These are phyloP conservation scores for Tyrannus savana DNA, from an alignment of 2,113 vertebrate species.

Conservation along the genomic window DNA sequence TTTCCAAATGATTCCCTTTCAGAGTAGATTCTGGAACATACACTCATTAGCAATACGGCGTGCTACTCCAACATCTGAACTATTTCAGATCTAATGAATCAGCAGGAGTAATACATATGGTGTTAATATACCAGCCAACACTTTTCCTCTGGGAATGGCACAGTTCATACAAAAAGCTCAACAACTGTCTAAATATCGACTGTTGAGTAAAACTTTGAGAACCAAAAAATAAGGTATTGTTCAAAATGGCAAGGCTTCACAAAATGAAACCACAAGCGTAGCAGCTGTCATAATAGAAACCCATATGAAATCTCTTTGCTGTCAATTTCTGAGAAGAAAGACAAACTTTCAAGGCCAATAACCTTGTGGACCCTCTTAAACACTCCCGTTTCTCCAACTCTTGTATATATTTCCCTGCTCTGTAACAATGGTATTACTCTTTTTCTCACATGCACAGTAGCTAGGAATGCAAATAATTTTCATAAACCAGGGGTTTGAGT, in stretches of 20 bases:
- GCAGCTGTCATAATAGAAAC: conserved; percentile 34
- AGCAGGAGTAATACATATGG: not conserved
- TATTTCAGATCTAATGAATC: conserved; percentile 14
- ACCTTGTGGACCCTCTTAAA: not conserved
- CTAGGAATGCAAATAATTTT: not conserved
- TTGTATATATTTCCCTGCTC: not conserved
- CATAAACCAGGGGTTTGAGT: not conserved
- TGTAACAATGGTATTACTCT: not conserved
- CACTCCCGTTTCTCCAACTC: not conserved
- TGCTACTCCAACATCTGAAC: not conserved
- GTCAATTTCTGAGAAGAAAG: not conserved
- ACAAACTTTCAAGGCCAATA: not conserved
- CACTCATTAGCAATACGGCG: not conserved
- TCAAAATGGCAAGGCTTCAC: conserved; percentile 20
- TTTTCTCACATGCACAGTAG: not conserved
- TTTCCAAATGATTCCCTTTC: not conserved
- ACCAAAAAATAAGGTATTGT: conserved; percentile 1
- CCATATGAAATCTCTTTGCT: not conserved
- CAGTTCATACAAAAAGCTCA: not conserved
- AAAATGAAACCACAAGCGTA: not conserved
- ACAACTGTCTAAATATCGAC: not conserved
- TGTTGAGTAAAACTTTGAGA: not conserved
- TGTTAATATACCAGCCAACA: not conserved
- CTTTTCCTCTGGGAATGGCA: not conserved
- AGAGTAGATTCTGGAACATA: not conserved